Evolutionary conservation across 2,113 vertebrate genomes (phyloP).

Genomic region (Protomyctophum bolini): DNA sequence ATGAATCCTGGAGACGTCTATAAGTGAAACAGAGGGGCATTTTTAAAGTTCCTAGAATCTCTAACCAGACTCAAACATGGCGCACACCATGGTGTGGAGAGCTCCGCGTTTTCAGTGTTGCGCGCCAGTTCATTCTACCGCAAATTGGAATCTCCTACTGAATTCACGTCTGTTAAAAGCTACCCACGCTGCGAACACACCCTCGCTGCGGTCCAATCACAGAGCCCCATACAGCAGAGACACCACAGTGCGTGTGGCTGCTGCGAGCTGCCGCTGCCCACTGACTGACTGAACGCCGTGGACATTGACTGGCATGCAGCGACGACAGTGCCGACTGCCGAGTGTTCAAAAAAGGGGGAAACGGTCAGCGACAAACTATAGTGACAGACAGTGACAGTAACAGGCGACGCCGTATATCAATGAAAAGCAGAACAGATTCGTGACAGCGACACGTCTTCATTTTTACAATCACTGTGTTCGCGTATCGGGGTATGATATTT

Average conservation of each 20-base stretch:
- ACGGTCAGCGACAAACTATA: too few relatives aligned
- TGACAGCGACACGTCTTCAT: too few relatives aligned
- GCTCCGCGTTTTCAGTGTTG: slow-evolving; percentile 35
- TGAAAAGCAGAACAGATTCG: too few relatives aligned
- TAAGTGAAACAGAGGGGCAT: slow-evolving; percentile 46
- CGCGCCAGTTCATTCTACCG: slow-evolving; percentile 56
- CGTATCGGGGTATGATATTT: too few relatives aligned
- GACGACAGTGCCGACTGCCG: too few relatives aligned
- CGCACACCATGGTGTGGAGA: slow-evolving; percentile 44
- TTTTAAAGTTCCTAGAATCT: slow-evolving; percentile 47
- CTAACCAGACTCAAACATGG: slow-evolving; percentile 31
- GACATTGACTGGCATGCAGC: slow-evolving; percentile 37
- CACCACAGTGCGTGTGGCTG: slow-evolving; percentile 70
- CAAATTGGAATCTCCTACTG: slow-evolving; percentile 71
- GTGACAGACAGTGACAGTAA: too few relatives aligned
- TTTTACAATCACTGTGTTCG: too few relatives aligned
- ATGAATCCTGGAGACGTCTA: slow-evolving; percentile 52
- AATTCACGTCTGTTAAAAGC: slow-evolving; percentile 75
- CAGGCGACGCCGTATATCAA: too few relatives aligned
- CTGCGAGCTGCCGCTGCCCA: slow-evolving; percentile 64
- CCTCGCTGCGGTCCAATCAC: slow-evolving; percentile 78
- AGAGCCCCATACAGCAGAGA: slow-evolving; percentile 15
- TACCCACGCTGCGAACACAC: slow-evolving; percentile 76
- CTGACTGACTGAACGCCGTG: slow-evolving; percentile 58
- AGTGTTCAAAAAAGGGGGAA: not conserved